Base-by-base conservation (phyloP, 2,888 invertebrate species). In the Spicauda simplicius region DNA sequence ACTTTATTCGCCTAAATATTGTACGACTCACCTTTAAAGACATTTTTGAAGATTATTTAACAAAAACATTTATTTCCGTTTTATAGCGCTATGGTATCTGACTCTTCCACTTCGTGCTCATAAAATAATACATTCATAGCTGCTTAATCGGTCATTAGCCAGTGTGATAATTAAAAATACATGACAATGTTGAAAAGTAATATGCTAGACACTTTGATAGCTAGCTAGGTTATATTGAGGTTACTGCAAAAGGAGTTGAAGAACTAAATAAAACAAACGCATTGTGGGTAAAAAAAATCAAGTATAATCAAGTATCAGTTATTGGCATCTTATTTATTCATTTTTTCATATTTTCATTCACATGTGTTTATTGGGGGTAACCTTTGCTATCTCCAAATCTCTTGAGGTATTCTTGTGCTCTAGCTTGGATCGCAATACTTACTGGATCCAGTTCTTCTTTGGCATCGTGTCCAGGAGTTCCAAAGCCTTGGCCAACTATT, bases 1-100 rank as follows among this genome's bases (percentile, higher is more conserved):
- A 45, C 45, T n/a, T n/a, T 45, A 45, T 12, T 1, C 37, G 37
- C 2, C 2, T 37, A 12, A 37, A 12, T 37, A 37, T 37, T 12
- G 45, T 45, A 45, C 45, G n/a, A 45, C 45, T 45, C 45, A 45
- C 45, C 45, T 45, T 45, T 45, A 45, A 45, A 45, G n/a, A 45
- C 45, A 45, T 45, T 45, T 45, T 45, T 3, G n/a, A 45, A 45
- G n/a, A n/a, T 45, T 45, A 45, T 45, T 45, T n/a, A n/a, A 45
- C 45, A 45, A 45, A 45, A 45, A 45, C n/a, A n/a, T 45, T 3
- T n/a, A 45, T 14, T 45, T 45, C 5, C 45, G n/a, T 45, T 45
- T 45, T 45, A 45, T 45, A 45, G 45, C n/a, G n/a, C n/a, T 5
- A 5, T 45, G 45, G 45, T 45, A 45, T 45, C 45, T 45, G n/a